phyloP scores from a whole-genome alignment of 92 coral and sea anemone genomes.

The Umimayanthus chanpuru region DNA sequence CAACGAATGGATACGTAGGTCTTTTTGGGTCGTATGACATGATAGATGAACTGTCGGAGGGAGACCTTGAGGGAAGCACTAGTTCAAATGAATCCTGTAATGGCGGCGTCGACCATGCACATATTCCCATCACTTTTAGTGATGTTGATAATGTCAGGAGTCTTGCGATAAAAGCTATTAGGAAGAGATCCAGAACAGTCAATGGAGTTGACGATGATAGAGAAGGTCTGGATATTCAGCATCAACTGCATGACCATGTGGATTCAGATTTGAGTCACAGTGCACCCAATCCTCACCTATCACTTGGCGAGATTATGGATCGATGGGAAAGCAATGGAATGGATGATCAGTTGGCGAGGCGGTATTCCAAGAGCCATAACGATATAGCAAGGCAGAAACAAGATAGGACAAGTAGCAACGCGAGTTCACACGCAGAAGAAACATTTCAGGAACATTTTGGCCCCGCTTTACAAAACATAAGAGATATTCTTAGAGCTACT shows the following conservation, averaged over 20 bases:
- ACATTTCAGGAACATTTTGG: conserved; percentile 96
- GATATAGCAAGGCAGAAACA: conserved; percentile 40
- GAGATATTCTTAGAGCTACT: conserved; percentile 75
- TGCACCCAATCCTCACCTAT: conserved; percentile 59
- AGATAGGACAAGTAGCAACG: conserved; percentile 13
- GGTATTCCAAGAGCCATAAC: conserved; percentile 66
- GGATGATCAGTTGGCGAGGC: conserved; percentile 36
- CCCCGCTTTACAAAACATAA: conserved; percentile 83
- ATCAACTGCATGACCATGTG: background rate
- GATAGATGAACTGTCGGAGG: conserved; percentile 67
- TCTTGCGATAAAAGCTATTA: conserved; percentile 68
- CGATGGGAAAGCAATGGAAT: conserved; percentile 47
- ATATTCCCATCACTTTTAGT: background rate
- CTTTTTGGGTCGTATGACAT: conserved; percentile 74
- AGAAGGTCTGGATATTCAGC: background rate
- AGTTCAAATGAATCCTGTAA: background rate
- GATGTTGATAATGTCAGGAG: conserved; percentile 67
- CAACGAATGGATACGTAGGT: conserved; percentile 44
- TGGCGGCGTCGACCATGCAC: background rate
- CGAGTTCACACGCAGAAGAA: conserved; percentile 47
- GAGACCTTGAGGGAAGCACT: conserved; percentile 26
- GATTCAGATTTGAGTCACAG: conserved; percentile 59
- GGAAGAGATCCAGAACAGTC: conserved; percentile 73
- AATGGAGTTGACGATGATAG: conserved; percentile 42
- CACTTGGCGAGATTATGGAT: conserved; percentile 65